These are phyloP conservation scores for Oscheius sp. DNA, from an alignment of 2,888 invertebrate species.

Conservation along the genomic window DNA sequence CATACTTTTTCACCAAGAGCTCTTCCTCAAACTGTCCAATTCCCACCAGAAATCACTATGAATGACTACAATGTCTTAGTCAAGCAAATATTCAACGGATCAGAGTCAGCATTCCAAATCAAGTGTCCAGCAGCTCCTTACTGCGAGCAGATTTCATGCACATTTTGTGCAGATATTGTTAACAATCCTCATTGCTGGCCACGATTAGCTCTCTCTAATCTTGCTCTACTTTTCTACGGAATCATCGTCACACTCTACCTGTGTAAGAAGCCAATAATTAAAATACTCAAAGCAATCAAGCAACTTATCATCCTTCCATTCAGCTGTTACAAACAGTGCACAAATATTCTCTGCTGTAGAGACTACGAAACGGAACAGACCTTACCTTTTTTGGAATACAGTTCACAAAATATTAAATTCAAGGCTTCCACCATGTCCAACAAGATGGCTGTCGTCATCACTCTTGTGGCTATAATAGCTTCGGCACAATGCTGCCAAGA, in stretches of 20 bases:
- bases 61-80: background rate
- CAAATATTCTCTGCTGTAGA: background rate
- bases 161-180: background rate
- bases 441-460: background rate
- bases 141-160: slow-evolving; percentile 4
- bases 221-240: background rate
- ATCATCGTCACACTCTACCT: background rate
- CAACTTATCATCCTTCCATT: background rate
- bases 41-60: background rate
- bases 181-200: background rate
- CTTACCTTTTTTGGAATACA: background rate
- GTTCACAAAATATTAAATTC: background rate
- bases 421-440: background rate
- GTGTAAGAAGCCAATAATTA: background rate
- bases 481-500: background rate
- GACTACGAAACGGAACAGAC: background rate
- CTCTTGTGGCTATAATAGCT: background rate
- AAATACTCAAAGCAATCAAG: background rate
- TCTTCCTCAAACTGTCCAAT: background rate
- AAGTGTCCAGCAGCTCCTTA: background rate
- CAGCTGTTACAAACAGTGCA: background rate
- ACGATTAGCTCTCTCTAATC: background rate
- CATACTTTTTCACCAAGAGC: no score
- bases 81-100: background rate
- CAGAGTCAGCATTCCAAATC: background rate